A percentile compares a stretch with the other conserved stretches of the same genome.
Evolutionary conservation across 2,797 vertebrate species (phyloP).

Genomic region (Protonibea diacanthus): DNA sequence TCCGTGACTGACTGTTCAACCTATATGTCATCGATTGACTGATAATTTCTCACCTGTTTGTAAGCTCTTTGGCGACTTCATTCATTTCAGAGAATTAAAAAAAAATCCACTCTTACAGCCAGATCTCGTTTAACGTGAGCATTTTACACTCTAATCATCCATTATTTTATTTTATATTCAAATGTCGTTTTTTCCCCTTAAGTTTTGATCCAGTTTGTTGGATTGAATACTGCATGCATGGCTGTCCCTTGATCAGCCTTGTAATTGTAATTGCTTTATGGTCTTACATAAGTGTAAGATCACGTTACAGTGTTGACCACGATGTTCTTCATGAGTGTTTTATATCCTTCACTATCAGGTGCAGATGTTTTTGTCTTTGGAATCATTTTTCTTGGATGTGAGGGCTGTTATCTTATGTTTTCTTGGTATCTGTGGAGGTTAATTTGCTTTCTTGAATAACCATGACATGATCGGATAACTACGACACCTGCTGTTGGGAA

Average conservation of each 20-base stretch:
- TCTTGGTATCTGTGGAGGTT: too few species aligned
- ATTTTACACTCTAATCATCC: too few species aligned
- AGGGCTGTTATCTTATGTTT: neutral
- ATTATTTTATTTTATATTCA: too few species aligned
- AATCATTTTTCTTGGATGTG: constrained; percentile 1
- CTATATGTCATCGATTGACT: neutral
- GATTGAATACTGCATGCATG: too few species aligned
- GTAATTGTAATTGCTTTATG: constrained; percentile 14
- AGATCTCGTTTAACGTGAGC: too few species aligned
- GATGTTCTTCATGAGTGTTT: neutral
- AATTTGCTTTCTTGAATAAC: neutral
- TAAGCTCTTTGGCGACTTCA: too few species aligned
- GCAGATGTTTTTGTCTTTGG: neutral
- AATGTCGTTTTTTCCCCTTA: too few species aligned
- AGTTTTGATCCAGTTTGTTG: neutral
- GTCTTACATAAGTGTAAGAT: neutral
- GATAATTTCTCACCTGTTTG: neutral
- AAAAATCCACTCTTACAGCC: neutral
- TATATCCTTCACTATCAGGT: neutral
- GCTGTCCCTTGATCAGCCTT: neutral
- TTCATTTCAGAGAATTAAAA: neutral
- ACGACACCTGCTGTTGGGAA: too few species aligned
- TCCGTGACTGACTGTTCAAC: neutral
- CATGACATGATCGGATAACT: neutral
- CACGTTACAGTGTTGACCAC: too few species aligned